Base-by-base conservation (phyloP, 2,113 vertebrate genomes). In the Pelmatolapia mariae region DNA sequence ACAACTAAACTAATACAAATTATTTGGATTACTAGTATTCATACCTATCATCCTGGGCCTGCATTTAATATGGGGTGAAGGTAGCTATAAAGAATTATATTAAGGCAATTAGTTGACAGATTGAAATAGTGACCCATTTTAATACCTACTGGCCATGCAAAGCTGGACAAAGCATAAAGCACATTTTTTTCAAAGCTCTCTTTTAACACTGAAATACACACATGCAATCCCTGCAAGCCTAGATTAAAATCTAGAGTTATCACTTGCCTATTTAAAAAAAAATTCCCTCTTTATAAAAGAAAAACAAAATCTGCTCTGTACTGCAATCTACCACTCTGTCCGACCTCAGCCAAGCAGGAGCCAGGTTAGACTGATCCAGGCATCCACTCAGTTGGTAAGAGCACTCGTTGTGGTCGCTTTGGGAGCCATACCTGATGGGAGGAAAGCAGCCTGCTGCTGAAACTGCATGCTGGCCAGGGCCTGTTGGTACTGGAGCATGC, bases 401-500 rank as follows among this genome's bases (percentile, higher is more conserved):
- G 90, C 91, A 73, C 86, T 83, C 80, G 63, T 83, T 54, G 53
- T 61, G 85, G 95, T 97, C 96, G 95, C 92, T 96, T 96, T 96
- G 95, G 79, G 81, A 92, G 76, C 90, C 98, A 96, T 98, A 99
- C 98, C 98, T 98, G 98, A 99, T 95, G 98, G 98, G 94, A 99
- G 97, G 93, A 99, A 99, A 80, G 98, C 97, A 90, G 98, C 97
- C 94, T 99, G 98, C 95, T 99, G 98, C 93, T 99, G 98, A 95
- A 99, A 97, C 97, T 99, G 98, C 98, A 99, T 99, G 98, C 97
- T 99, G 97, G 98, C 98, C 96, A 99, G 98, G 96, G 98, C 98
- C 97, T 99, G 98, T 96, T 99, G 98, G 96, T 99, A 99, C 90
- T 99, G 98, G 96, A 99, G 98, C 97, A 99, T 98, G 97, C 98